A percentile compares a stretch with the other conserved stretches of the same genome.
These are phyloP conservation scores for Heterotis niloticus DNA, from an alignment of 2,113 vertebrate genomes.

Conservation along the genomic window DNA sequence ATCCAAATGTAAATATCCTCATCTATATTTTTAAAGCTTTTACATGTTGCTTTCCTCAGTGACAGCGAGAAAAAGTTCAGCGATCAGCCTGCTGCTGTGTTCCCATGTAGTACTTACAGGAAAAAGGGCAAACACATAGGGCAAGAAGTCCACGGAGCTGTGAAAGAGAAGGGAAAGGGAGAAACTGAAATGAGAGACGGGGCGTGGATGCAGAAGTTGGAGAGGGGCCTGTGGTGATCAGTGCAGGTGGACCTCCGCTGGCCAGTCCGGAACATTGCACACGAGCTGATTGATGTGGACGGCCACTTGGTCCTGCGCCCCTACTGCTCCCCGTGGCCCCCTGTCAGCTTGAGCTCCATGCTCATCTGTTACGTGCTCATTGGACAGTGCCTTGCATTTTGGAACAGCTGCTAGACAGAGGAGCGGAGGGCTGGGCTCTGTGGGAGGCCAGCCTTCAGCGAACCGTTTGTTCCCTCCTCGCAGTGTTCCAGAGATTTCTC, in stretches of 20 bases:
- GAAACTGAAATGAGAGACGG: constrained; percentile 30
- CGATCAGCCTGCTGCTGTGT: no score
- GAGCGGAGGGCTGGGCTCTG: no score
- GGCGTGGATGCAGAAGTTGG: constrained; percentile 23
- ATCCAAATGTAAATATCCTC: no score
- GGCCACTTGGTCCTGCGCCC: no score
- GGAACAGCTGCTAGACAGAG: neutral
- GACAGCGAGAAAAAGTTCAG: no score
- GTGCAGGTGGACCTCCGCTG: neutral
- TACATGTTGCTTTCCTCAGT: no score
- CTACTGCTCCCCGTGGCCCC: neutral
- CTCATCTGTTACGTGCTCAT: neutral
- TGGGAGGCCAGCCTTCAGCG: neutral
- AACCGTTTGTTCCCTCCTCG: neutral
- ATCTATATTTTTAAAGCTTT: no score
- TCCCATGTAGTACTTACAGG: constrained; percentile 85
- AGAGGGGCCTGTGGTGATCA: neutral
- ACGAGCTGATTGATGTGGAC: no score
- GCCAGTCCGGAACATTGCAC: neutral
- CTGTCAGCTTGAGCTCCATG: neutral
- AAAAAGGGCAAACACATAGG: constrained; percentile 76
- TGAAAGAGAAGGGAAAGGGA: constrained; percentile 40
- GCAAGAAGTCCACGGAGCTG: constrained; percentile 83
- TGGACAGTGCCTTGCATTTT: neutral
- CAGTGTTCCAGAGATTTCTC: neutral